Conservation (phyloP, 2,113 vertebrate species). For the human region DNA sequence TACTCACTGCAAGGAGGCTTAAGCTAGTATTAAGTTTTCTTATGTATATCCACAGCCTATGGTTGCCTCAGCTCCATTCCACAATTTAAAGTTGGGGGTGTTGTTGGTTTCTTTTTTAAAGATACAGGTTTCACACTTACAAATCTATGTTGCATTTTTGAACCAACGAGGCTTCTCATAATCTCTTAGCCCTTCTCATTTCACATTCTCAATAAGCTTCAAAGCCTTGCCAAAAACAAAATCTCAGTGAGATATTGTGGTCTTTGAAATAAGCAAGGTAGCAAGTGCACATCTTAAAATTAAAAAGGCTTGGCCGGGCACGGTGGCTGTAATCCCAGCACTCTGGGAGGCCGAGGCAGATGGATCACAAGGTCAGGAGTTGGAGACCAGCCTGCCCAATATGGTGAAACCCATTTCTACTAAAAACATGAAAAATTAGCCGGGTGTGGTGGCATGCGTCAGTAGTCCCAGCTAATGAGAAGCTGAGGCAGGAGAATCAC, state of each 20-base stretch:
- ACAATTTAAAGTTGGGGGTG: neutral
- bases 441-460: rapidly evolving
- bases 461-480: too few species aligned
- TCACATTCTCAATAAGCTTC: neutral
- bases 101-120: neutral
- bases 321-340: too few species aligned
- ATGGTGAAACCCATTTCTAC: too few species aligned
- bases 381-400: too few species aligned
- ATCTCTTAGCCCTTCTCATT: neutral
- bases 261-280: neutral
- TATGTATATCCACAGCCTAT: neutral
- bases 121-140: neutral
- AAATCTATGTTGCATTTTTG: neutral
- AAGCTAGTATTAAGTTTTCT: neutral
- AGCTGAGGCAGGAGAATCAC: too few species aligned
- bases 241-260: neutral
- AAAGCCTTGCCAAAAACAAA: slow-evolving; percentile 8
- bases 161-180: neutral
- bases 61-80: neutral
- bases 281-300: neutral
- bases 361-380: too few species aligned
- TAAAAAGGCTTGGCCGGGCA: neutral
- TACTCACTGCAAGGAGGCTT: neutral
- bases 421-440: too few species aligned
- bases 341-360: too few species aligned